Conservation (phyloP, 2,888 invertebrate species). For the Girardia tigrina region DNA sequence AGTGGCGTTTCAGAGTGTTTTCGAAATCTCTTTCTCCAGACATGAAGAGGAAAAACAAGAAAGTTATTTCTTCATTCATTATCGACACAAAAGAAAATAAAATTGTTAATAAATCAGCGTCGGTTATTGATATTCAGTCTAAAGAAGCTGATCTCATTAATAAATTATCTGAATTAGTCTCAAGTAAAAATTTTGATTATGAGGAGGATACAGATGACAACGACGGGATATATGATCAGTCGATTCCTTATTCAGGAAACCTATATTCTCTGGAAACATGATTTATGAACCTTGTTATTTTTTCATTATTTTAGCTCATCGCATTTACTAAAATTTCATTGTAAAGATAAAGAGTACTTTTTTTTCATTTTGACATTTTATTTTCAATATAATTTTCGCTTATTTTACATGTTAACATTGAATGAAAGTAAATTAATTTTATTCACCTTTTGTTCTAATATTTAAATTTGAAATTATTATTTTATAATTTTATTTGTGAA, state of each 20-base stretch:
- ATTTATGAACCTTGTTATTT: too few species aligned
- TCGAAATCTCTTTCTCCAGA: constrained; percentile 16
- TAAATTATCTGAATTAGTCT: background rate
- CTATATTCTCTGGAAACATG: too few species aligned
- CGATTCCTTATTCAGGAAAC: background rate
- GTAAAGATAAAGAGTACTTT: background rate
- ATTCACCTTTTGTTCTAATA: too few species aligned
- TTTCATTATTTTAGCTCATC: too few species aligned
- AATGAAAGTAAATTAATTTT: too few species aligned
- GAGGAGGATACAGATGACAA: background rate
- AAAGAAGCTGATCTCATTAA: background rate
- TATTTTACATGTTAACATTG: too few species aligned
- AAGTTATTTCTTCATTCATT: background rate
- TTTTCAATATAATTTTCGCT: background rate
- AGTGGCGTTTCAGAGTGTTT: background rate
- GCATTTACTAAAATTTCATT: constrained; percentile 1
- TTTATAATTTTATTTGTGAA: too few species aligned
- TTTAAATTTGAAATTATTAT: too few species aligned
- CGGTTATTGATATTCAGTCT: background rate
- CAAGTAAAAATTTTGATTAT: background rate
- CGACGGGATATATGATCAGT: background rate
- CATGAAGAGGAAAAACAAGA: background rate
- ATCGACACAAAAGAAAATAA: background rate
- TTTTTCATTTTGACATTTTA: background rate
- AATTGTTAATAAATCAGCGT: background rate